Evolutionary conservation across 2,113 vertebrate species (phyloP).

Genomic region (Eretmochelys imbricata): DNA sequence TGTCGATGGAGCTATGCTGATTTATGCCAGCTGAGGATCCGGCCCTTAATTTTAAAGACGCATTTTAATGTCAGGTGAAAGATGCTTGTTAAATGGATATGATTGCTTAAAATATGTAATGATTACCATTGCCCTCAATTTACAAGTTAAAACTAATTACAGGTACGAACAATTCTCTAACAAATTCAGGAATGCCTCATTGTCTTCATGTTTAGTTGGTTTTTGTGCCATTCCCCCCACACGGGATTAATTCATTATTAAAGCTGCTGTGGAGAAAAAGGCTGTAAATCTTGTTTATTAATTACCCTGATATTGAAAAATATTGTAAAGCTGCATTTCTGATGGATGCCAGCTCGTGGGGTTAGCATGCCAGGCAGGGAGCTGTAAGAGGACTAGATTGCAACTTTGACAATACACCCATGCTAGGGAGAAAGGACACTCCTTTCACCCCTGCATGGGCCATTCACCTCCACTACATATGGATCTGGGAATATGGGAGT

Average conservation of each 20-base stretch:
- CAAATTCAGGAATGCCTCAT: background rate
- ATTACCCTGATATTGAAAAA: background rate
- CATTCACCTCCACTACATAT: background rate
- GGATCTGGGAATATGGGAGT: accelerated
- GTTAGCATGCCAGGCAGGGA: background rate
- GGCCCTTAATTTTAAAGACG: background rate
- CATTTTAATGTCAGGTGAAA: background rate
- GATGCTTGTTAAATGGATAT: background rate
- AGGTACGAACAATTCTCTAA: background rate
- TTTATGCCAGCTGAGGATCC: background rate
- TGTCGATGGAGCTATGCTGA: background rate
- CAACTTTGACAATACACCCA: background rate
- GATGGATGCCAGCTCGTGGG: too few relatives aligned
- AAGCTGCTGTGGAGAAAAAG: background rate
- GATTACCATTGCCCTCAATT: background rate
- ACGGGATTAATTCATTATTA: background rate
- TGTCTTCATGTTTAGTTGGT: background rate
- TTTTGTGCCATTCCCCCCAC: background rate
- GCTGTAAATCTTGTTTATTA: background rate
- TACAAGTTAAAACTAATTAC: background rate
- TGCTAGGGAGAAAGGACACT: background rate
- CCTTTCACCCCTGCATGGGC: accelerated
- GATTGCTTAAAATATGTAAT: background rate
- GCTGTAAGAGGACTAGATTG: background rate
- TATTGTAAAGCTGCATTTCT: background rate